Conservation (phyloP, 2,888 invertebrate genomes). For the Drosophila atripex region DNA sequence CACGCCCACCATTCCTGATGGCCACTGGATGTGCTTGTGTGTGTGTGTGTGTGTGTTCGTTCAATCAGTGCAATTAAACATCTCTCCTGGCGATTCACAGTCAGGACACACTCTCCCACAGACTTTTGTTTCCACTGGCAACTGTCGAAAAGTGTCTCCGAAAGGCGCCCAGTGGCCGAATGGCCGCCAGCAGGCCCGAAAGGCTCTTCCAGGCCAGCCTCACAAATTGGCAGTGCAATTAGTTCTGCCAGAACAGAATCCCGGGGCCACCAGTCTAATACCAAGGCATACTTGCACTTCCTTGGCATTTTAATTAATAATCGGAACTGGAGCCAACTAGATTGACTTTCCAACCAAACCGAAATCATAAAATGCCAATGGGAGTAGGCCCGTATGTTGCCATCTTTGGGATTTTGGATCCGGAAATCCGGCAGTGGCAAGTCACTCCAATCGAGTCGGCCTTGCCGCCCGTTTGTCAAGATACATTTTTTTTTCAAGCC, state of each 20-base stretch:
- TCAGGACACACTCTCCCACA: background rate
- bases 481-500: background rate
- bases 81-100: constrained; percentile 10
- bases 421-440: no score
- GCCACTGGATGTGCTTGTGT: no score
- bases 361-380: no score
- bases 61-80: constrained; percentile 68
- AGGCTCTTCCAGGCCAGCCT: background rate
- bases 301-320: no score
- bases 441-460: background rate
- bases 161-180: background rate
- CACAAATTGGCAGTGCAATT: background rate
- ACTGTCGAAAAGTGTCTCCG: constrained; percentile 5
- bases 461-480: background rate
- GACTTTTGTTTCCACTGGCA: background rate
- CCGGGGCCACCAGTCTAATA: no score
- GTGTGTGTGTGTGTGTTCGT: no score
- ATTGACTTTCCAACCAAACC: no score
- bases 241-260: background rate
- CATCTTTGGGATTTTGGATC: no score
- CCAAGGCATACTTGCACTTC: no score
- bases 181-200: background rate
- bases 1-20: background rate
- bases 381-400: no score
- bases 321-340: no score